Conservation (phyloP, 2,888 invertebrate genomes). For the Cheilosia soror region DNA sequence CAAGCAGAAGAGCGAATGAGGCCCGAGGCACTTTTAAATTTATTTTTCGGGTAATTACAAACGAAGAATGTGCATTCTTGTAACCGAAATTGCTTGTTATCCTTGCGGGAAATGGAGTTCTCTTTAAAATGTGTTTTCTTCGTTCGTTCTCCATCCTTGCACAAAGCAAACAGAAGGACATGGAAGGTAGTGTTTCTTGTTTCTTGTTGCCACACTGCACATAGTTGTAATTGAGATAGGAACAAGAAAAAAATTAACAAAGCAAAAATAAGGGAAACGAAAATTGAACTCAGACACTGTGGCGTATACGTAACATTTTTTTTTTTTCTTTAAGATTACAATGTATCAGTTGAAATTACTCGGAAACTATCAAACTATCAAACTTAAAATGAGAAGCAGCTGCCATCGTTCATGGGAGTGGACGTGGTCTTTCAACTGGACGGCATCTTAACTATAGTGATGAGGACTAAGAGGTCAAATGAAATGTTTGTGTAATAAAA, state of each 20-base stretch:
- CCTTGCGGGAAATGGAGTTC: constrained; percentile 71
- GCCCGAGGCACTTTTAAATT: constrained; percentile 74
- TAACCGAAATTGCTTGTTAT: constrained; percentile 75
- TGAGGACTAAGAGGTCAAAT: not conserved
- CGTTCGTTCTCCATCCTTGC: constrained; percentile 29
- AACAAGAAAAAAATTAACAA: not conserved
- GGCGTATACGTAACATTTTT: constrained; percentile 49
- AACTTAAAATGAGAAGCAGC: constrained; percentile 41
- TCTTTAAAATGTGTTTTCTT: constrained; percentile 56
- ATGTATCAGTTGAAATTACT: constrained; percentile 48
- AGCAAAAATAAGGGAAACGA: constrained; percentile 8
- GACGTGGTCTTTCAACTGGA: not conserved
- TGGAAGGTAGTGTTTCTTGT: constrained; percentile 28
- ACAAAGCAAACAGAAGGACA: constrained; percentile 39
- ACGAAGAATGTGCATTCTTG: constrained; percentile 74
- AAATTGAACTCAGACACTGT: constrained; percentile 47
- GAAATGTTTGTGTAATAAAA: too few species aligned
- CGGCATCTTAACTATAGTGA: not conserved
- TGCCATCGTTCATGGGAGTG: constrained; percentile 43
- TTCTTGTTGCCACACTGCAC: constrained; percentile 24
- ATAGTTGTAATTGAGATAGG: constrained; percentile 39
- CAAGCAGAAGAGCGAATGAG: constrained; percentile 51
- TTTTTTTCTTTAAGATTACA: constrained; percentile 14
- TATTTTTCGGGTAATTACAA: constrained; percentile 74
- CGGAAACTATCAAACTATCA: constrained; percentile 44